Evolutionary conservation across 2,797 vertebrate species (phyloP), one percentile per base, ranked within the genome.

Genomic region (Epinephelus coioides): DNA sequence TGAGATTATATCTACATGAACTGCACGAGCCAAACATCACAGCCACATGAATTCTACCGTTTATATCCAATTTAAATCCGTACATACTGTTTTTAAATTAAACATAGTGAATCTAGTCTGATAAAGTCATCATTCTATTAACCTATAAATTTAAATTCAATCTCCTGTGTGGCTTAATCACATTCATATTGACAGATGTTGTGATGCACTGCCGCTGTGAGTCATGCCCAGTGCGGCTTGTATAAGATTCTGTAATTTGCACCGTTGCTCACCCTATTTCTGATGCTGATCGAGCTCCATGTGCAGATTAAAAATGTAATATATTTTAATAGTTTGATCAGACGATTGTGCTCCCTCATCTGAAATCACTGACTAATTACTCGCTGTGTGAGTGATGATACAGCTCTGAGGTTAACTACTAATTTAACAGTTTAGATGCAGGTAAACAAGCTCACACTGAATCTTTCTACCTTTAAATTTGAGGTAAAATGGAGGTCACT

Each of bases 1-100:
- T 82, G 57, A 56, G 30, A 47, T 56, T 53, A 61, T 17, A 46
- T 63, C 59, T 56, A n/a, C 25, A 15, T 23, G 68, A 76, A 44
- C 15, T 6, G 25, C 51, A 73, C 47, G 14, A 69, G 47, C 34
- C 34, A 34, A 34, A 34, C 7, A 34, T 34, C 34, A 34, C 34
- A 34, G 34, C 34, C 34, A 34, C 34, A 8, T 34, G 34, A 34
- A 34, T 64, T 10, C 38, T 44, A 18, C 18, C 11, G 25, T 27
- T 7, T 34, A 3, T 17, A 21, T 67, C 12, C 30, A n/a, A 6
- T 59, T 59, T 21, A 23, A 63, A 59, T 76, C 11, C 34, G n/a
- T 11, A 13, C 12, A 40, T 5, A 4, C 0, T 61, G n/a, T 19
- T 25, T 54, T 56, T 15, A 40, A 53, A 43, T 49, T 43, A 9